These are phyloP conservation scores for Cephus pulcher DNA, from an alignment of 2,888 invertebrate genomes.

Conservation along the genomic window DNA sequence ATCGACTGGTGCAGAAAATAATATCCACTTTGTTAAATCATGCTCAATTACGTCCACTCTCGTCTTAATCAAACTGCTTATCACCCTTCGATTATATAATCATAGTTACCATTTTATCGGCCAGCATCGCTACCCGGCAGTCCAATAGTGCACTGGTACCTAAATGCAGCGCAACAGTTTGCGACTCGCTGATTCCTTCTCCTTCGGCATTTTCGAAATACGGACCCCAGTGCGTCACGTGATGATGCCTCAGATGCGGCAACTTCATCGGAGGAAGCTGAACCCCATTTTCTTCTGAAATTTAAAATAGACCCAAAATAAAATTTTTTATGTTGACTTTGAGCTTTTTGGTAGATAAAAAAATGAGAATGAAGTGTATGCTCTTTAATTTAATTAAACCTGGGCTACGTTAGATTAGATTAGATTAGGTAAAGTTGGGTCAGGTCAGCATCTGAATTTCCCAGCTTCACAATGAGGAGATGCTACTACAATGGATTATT, in stretches of 20 bases:
- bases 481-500: not conserved
- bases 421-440: not conserved
- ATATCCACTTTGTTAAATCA: not conserved
- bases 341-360: too few species aligned
- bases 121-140: constrained; percentile 78
- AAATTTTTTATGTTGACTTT: too few species aligned
- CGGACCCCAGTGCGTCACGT: constrained; percentile 79
- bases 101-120: constrained; percentile 75
- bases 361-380: not conserved
- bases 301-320: constrained; percentile 6
- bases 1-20: not conserved
- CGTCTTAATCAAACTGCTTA: not conserved
- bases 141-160: constrained; percentile 75
- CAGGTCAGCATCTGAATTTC: not conserved
- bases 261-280: constrained; percentile 48
- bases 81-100: not conserved
- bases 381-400: not conserved
- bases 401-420: not conserved
- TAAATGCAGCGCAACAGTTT: constrained; percentile 72
- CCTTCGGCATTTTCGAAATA: constrained; percentile 73
- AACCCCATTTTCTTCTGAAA: not conserved
- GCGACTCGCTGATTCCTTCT: constrained; percentile 70
- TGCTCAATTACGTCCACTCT: not conserved
- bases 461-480: not conserved
- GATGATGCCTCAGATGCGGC: constrained; percentile 73